Evolutionary conservation across 2,797 vertebrate genomes (phyloP), one percentile per base, ranked within the genome.

Genomic region (Microhierax caerulescens): DNA sequence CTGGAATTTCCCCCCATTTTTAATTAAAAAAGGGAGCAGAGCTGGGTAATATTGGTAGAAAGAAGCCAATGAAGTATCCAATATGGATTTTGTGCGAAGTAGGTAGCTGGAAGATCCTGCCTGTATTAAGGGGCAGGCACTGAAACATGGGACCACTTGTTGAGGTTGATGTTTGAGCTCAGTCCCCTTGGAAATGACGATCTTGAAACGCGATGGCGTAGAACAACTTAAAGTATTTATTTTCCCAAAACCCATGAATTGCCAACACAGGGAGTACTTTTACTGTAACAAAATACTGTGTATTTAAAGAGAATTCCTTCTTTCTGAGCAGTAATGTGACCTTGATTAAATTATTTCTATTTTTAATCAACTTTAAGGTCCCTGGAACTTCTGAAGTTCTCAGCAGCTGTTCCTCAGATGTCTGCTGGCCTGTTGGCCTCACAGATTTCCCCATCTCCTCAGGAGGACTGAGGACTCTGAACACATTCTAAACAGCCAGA

Each of bases 341-440:
- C 86, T 94, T 94, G 88, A 93, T 94, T 94, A 85, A 84, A 93
- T 94, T 68, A 74, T 80, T 94, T 95, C 94, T 97, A 96, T 97
- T 97, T 97, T 97, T 91, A 96, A 88, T 96, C 73, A 92, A 83
- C 93, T 93, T 80, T 34, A 94, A 94, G 85, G 78, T 92, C 73
- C 23, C 45, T 95, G 87, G 75, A 94, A 94, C 81, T 82, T 95
- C 72, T 81, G 3, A 81, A 83, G 84, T 91, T 93, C 93, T 94
- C 76, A 75, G 91, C 96, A 97, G 96, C 97, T 97, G 96, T 94
- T 96, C 79, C 43, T 96, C 94, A 96, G 95, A 92, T 96, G 95
- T 89, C 69, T 95, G 36, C 21, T 91, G 88, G 72, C 63, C 80
- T 88, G 17, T 73, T 93, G 86, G 54, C 92, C 91, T 90, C 82